A percentile compares a stretch with the other conserved stretches of the same genome.
These are phyloP conservation scores for Rotaria sp. DNA, from an alignment of 2,888 invertebrate species.

Conservation along the genomic window DNA sequence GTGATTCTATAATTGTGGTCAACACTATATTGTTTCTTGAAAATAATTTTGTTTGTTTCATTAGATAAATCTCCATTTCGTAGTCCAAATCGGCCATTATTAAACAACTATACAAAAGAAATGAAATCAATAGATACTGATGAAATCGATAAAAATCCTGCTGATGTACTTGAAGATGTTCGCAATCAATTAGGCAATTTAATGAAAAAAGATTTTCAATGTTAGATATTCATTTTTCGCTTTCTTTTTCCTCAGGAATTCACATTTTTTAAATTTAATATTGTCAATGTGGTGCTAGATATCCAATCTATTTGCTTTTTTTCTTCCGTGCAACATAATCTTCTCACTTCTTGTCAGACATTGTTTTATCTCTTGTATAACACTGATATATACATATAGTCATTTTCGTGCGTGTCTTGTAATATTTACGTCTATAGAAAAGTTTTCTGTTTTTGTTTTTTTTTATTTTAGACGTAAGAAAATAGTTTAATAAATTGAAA, in stretches of 20 bases:
- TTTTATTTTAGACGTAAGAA: neutral
- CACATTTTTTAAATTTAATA: neutral
- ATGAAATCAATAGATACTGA: neutral
- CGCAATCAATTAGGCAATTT: neutral
- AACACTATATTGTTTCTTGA: too few species aligned
- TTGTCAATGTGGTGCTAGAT: slow-evolving; percentile 10
- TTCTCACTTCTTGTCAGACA: slow-evolving; percentile 1
- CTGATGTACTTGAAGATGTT: slow-evolving; percentile 1
- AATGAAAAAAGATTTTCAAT: slow-evolving; percentile 20
- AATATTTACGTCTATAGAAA: neutral
- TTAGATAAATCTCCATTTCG: slow-evolving; percentile 28
- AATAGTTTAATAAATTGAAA: neutral
- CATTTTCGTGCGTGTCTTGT: neutral
- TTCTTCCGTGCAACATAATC: neutral
- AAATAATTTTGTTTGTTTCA: neutral
- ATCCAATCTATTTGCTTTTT: neutral
- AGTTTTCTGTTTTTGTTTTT: too few species aligned
- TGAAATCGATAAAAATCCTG: neutral
- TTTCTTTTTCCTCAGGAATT: neutral
- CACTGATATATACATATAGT: neutral
- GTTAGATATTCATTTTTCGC: neutral
- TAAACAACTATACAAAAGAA: neutral
- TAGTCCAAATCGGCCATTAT: neutral
- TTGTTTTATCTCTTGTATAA: neutral
- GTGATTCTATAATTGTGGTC: too few species aligned